phyloP scores from a whole-genome alignment of 2,888 invertebrate genomes.

The Chloroclystis v-ata region DNA sequence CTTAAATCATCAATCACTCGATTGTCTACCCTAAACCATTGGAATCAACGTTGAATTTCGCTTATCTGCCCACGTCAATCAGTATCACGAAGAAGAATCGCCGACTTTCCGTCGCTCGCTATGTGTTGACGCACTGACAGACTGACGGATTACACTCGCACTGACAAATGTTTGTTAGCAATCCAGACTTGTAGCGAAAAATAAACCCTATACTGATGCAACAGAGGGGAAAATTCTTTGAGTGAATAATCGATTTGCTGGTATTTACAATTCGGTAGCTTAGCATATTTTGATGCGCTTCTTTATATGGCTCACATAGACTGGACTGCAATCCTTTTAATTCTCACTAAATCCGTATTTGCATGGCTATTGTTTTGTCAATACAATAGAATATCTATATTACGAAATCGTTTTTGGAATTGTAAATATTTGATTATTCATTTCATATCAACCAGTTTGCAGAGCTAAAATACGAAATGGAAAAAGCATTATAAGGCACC shows the following conservation, averaged over 20 bases:
- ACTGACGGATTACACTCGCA: slow-evolving; percentile 60
- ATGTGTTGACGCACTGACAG: slow-evolving; percentile 62
- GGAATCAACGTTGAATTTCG: slow-evolving; percentile 54
- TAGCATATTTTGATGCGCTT: slow-evolving; percentile 25
- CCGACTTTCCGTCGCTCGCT: slow-evolving; percentile 48
- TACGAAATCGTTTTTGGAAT: too few relatives aligned
- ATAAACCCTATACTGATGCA: slow-evolving; percentile 30
- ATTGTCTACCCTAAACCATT: slow-evolving; percentile 47
- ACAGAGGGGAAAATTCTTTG: slow-evolving; percentile 33
- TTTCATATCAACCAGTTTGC: too few relatives aligned
- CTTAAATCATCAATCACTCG: slow-evolving; percentile 50
- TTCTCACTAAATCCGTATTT: too few relatives aligned
- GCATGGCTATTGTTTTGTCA: too few relatives aligned
- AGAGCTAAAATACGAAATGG: too few relatives aligned
- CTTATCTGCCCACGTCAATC: slow-evolving; percentile 65
- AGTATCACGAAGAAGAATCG: slow-evolving; percentile 61
- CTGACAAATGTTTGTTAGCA: slow-evolving; percentile 54
- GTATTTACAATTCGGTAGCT: slow-evolving; percentile 30
- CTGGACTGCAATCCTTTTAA: too few relatives aligned
- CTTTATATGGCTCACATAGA: slow-evolving; percentile 19
- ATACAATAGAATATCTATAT: too few relatives aligned
- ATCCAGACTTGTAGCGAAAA: slow-evolving; percentile 31
- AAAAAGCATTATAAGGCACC: too few relatives aligned
- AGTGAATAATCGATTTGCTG: slow-evolving; percentile 24
- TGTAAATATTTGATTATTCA: too few relatives aligned